phyloP scores from a whole-genome alignment of 2,113 vertebrate genomes.

The Myrmecophaga tridactyla region DNA sequence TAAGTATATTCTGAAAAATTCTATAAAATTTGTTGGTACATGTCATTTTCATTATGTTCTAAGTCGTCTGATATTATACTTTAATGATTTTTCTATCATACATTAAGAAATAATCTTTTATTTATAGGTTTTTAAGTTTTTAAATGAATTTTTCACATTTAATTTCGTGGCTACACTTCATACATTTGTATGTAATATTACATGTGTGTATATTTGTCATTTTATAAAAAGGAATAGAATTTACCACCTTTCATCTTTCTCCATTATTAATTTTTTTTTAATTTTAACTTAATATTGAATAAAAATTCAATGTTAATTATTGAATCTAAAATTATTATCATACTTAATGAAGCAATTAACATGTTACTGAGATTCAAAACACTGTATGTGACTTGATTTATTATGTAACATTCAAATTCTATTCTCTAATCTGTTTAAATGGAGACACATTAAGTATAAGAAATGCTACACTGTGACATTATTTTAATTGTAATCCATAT shows the following conservation, averaged over 20 bases:
- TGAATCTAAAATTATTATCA: background rate
- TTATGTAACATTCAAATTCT: background rate
- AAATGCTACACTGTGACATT: background rate
- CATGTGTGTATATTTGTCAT: background rate
- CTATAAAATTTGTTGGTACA: background rate
- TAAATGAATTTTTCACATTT: background rate
- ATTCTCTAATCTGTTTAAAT: background rate
- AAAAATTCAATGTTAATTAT: background rate
- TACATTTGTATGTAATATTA: background rate
- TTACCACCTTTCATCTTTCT: background rate
- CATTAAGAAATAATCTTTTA: background rate
- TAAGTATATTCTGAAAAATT: background rate
- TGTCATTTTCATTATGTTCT: background rate
- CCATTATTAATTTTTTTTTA: background rate
- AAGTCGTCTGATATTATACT: background rate
- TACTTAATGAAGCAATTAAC: background rate
- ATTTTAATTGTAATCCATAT: background rate
- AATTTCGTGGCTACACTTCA: background rate
- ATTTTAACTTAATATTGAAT: background rate
- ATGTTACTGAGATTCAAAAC: background rate
- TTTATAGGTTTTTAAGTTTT: background rate
- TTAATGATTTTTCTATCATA: background rate
- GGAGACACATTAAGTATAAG: background rate
- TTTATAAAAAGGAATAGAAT: background rate
- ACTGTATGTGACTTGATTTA: background rate